Percentiles rank a stretch among this genome's conserved stretches.
These are phyloP conservation scores for Flabesymbios commensalis DNA, from an alignment of 2,888 invertebrate genomes.

Conservation along the genomic window DNA sequence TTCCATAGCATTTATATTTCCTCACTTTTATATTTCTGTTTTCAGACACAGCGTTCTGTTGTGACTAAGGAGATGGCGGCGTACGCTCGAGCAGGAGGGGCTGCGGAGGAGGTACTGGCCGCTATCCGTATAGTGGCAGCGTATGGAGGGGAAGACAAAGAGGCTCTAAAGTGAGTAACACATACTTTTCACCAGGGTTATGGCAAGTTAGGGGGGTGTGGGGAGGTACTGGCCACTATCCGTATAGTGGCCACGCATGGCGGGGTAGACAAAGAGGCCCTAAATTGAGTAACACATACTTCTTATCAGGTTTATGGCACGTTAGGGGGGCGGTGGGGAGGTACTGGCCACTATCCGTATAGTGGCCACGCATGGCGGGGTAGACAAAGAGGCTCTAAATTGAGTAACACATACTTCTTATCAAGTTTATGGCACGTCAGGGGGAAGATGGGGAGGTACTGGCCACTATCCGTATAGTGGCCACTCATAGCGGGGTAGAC, in stretches of 20 bases:
- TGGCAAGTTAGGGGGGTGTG: too few species aligned
- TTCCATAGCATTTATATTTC: slow-evolving; percentile 31
- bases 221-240: not conserved
- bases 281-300: not conserved
- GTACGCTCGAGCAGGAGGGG: slow-evolving; percentile 66
- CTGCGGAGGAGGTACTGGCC: slow-evolving; percentile 59
- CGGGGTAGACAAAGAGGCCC: slow-evolving; percentile 11
- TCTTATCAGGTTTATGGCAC: too few species aligned
- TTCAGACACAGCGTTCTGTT: too few species aligned
- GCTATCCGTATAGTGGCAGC: slow-evolving; percentile 58
- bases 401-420: too few species aligned
- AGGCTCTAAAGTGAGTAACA: slow-evolving; percentile 23
- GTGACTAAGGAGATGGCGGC: slow-evolving; percentile 48
- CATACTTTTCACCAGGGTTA: too few species aligned
- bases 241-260: not conserved
- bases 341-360: too few species aligned
- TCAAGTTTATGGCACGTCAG: too few species aligned
- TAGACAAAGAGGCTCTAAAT: too few species aligned
- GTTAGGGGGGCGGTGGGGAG: too few species aligned
- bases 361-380: too few species aligned
- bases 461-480: slow-evolving; percentile 58
- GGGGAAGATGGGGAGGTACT: slow-evolving; percentile 58
- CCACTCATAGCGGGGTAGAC: slow-evolving; percentile 33
- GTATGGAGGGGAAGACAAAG: slow-evolving; percentile 29
- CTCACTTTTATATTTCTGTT: too few species aligned